A percentile compares a stretch with the other conserved stretches of the same genome.
These are phyloP conservation scores for Abramis brama DNA, from an alignment of 2,113 vertebrate species.

Conservation along the genomic window DNA sequence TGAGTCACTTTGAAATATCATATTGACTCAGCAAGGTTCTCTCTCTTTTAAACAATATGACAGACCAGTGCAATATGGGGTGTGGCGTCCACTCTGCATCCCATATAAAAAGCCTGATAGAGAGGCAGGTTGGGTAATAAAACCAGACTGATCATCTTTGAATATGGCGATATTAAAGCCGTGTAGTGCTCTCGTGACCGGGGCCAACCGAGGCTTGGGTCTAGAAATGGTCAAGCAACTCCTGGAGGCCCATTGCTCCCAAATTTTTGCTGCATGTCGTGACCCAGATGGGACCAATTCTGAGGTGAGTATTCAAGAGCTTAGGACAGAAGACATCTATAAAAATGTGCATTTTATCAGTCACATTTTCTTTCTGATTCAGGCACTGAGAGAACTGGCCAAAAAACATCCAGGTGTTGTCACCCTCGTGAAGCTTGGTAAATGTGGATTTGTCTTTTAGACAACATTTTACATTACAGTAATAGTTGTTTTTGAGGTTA, in stretches of 20 bases:
- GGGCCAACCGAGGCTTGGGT: constrained; percentile 65
- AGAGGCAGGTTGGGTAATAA: not conserved
- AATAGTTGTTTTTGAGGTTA: not conserved
- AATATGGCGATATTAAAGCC: constrained; percentile 39
- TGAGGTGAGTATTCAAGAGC: constrained; percentile 55
- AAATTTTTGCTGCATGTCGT: constrained; percentile 63
- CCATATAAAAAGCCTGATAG: not conserved
- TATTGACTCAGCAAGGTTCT: not conserved
- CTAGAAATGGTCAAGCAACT: constrained; percentile 64
- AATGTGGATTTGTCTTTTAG: not conserved
- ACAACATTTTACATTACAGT: not conserved
- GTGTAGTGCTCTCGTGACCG: constrained; percentile 62
- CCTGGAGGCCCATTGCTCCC: constrained; percentile 13
- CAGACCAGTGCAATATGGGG: not conserved
- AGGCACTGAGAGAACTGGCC: constrained; percentile 58
- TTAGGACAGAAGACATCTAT: not conserved
- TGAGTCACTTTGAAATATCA: not conserved
- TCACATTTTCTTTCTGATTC: not conserved
- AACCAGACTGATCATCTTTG: not conserved
- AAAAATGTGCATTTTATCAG: not conserved
- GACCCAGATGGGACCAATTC: constrained; percentile 58
- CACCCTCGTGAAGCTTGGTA: constrained; percentile 59
- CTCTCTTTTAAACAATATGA: not conserved
- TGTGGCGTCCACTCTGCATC: not conserved
- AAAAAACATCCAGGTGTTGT: constrained; percentile 60